Evolutionary conservation across 2,113 vertebrate species (phyloP).

Genomic region (Tachysurus fulvidraco): DNA sequence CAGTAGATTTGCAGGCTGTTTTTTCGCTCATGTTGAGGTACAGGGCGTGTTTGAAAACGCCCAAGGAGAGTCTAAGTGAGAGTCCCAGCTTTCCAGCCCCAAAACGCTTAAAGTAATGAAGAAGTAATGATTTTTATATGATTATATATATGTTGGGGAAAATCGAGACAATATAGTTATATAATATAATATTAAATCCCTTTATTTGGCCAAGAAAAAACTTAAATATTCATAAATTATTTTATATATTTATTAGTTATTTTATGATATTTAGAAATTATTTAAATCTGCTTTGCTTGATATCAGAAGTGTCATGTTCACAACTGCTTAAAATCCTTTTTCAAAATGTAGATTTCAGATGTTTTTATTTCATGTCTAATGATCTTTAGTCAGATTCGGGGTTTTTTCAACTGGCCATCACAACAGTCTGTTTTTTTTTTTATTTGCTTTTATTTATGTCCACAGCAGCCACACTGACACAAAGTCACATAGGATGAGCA

Average conservation of each 20-base stretch:
- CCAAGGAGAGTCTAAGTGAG: neutral
- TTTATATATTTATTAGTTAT: neutral
- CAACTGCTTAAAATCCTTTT: conserved; percentile 1
- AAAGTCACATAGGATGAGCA: neutral
- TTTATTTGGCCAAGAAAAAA: neutral
- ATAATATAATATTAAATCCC: neutral
- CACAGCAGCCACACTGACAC: neutral
- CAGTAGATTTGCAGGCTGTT: neutral
- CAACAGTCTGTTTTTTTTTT: neutral
- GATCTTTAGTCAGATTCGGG: neutral
- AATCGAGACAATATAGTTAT: neutral
- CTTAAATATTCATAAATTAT: neutral
- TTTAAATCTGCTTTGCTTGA: neutral
- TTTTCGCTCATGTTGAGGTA: neutral
- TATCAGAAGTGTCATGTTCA: neutral
- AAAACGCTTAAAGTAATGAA: neutral
- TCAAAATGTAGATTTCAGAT: neutral
- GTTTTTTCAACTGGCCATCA: neutral
- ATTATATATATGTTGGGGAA: neutral
- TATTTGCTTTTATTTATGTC: neutral
- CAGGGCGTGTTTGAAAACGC: neutral
- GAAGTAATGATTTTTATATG: neutral
- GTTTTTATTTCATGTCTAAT: neutral
- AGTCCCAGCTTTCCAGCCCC: no score
- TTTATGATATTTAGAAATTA: no score